Evolutionary conservation across 2,113 vertebrate genomes (phyloP).

Genomic region (Hemicordylus capensis): DNA sequence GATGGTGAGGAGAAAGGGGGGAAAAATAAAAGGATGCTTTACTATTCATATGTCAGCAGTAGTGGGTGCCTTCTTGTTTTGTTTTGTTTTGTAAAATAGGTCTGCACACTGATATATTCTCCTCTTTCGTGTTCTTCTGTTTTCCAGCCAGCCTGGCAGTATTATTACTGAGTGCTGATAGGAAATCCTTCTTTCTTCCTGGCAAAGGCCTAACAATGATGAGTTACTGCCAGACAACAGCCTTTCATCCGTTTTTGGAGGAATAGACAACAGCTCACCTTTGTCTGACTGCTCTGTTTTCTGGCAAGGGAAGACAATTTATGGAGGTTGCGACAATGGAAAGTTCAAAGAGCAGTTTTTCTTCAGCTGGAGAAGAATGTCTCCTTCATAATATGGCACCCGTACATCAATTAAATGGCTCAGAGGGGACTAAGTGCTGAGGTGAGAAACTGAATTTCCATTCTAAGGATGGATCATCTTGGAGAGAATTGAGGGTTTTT

Average conservation of each 20-base stretch:
- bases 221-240: conserved; percentile 47
- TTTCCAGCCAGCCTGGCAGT: conserved; percentile 26
- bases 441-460: background rate
- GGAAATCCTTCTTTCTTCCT: conserved; percentile 22
- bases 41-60: rapidly evolving
- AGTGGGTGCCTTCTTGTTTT: background rate
- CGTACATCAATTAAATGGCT: conserved; percentile 18
- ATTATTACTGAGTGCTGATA: conserved; percentile 31
- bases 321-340: conserved; percentile 15
- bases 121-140: background rate
- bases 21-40: conserved; percentile 27
- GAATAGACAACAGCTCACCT: conserved; percentile 39
- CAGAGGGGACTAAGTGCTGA: conserved; percentile 5
- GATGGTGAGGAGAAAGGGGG: background rate
- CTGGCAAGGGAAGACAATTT: conserved; percentile 25
- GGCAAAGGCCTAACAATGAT: conserved; percentile 40
- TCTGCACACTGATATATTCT: conserved; percentile 19
- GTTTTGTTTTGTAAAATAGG: conserved; percentile 17
- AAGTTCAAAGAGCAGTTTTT: conserved; percentile 43
- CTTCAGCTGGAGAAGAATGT: background rate
- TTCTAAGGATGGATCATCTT: background rate
- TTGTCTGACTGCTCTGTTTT: conserved; percentile 30
- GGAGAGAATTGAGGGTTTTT: background rate
- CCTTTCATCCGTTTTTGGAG: conserved; percentile 52
- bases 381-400: conserved; percentile 6